phyloP scores from a whole-genome alignment of 2,113 vertebrate genomes.

The Ptilonorhynchus violaceus region DNA sequence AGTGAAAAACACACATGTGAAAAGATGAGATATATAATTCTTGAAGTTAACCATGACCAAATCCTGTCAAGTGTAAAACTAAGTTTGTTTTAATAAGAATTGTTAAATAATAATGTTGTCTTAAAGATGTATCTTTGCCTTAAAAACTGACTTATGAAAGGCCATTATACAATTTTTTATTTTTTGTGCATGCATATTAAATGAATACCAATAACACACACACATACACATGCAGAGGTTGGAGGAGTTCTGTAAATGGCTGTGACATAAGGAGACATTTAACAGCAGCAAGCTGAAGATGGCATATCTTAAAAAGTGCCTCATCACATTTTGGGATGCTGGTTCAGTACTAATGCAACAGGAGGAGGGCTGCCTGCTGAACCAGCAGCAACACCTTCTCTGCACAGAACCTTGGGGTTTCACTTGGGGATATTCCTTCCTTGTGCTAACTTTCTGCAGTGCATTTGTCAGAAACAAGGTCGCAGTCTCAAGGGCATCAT shows the following conservation, averaged over 20 bases:
- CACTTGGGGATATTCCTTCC: not conserved
- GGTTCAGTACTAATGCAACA: not conserved
- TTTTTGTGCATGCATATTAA: not conserved
- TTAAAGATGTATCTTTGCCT: not conserved
- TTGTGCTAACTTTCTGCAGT: not conserved
- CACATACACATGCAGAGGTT: rapidly evolving
- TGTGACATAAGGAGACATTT: not conserved
- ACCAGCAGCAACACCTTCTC: not conserved
- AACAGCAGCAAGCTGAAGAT: not conserved
- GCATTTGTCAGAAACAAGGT: not conserved
- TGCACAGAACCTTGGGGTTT: not conserved
- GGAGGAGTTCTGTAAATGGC: not conserved
- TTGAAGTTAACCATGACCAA: not conserved
- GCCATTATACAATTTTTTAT: not conserved
- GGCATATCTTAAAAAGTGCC: not conserved
- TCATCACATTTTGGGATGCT: not conserved
- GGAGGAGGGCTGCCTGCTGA: not conserved
- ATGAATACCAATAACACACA: not conserved
- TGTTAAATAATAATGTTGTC: not conserved
- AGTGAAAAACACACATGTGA: not conserved
- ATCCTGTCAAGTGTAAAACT: not conserved
- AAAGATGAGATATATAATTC: not conserved
- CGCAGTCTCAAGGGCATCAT: not conserved
- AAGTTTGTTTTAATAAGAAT: not conserved
- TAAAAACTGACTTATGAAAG: not conserved